Evolutionary conservation across 2,888 invertebrate species (phyloP).

Genomic region (Drosophila monieri): DNA sequence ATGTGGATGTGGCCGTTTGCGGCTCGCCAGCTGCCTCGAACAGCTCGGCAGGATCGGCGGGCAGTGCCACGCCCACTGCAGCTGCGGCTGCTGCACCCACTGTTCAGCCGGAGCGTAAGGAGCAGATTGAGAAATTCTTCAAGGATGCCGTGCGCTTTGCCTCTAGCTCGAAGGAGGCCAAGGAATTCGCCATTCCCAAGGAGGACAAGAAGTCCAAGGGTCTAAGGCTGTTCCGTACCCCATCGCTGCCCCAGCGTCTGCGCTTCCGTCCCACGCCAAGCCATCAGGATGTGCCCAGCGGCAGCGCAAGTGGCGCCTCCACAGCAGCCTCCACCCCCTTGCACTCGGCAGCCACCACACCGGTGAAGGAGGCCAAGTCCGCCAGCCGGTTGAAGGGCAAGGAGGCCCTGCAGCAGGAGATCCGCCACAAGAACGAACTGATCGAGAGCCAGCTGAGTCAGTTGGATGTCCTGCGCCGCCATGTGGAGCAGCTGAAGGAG

Average conservation of each 20-base stretch:
- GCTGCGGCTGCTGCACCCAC: conserved; percentile 28
- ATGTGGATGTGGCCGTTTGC: conserved; percentile 78
- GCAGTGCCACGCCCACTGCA: conserved; percentile 65
- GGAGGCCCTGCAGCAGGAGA: conserved; percentile 84
- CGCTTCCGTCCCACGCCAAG: conserved; percentile 76
- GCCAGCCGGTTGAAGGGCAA: conserved; percentile 84
- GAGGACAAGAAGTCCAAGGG: conserved; percentile 82
- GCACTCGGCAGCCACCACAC: conserved; percentile 80
- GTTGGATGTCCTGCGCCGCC: conserved; percentile 85
- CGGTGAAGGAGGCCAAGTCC: conserved; percentile 83
- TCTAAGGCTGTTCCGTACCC: conserved; percentile 81
- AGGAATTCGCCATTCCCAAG: conserved; percentile 82
- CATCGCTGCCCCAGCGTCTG: conserved; percentile 83
- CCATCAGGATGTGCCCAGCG: conserved; percentile 32
- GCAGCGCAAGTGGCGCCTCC: conserved; percentile 36
- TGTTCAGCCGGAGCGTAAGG: conserved; percentile 80
- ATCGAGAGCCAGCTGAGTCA: conserved; percentile 85
- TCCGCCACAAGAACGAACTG: conserved; percentile 85
- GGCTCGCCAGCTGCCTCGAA: conserved; percentile 73
- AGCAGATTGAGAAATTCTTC: conserved; percentile 84
- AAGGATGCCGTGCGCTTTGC: conserved; percentile 83
- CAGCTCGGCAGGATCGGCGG: conserved; percentile 60
- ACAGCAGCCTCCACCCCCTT: conserved; percentile 80
- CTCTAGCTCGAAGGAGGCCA: conserved; percentile 80
- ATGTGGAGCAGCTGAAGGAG: conserved; percentile 83